A percentile compares a stretch with the other conserved stretches of the same genome.
phyloP scores from a whole-genome alignment of 2,888 invertebrate genomes.

The Sialis fuliginosa region DNA sequence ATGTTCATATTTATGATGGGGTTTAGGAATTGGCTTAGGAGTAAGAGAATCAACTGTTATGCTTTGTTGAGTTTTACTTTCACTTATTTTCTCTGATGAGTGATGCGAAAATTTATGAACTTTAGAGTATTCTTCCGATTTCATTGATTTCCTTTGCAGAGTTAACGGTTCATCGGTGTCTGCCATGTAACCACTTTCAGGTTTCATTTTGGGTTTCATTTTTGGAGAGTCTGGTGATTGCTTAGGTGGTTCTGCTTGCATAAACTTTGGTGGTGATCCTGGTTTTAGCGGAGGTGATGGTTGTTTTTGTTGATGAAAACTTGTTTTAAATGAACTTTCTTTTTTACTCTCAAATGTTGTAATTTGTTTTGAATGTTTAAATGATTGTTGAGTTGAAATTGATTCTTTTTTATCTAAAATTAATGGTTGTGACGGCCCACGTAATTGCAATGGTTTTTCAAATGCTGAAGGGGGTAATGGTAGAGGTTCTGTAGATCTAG shows the following conservation, averaged over 20 bases:
- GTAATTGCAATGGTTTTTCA: constrained; percentile 29
- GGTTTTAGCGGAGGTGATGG: constrained; percentile 22
- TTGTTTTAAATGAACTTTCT: constrained; percentile 4
- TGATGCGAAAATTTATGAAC: constrained; percentile 17
- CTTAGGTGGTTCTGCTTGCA: constrained; percentile 19
- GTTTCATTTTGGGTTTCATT: constrained; percentile 26
- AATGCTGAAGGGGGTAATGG: constrained; percentile 35
- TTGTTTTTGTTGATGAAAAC: constrained; percentile 12
- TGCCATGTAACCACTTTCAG: constrained; percentile 47
- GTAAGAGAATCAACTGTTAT: constrained; percentile 12
- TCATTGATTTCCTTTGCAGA: constrained; percentile 15
- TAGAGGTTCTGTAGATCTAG: constrained; percentile 35
- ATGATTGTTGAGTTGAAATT: constrained; percentile 15
- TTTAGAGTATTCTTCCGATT: constrained; percentile 16
- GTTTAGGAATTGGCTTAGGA: constrained; percentile 14
- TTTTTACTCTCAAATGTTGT: constrained; percentile 5
- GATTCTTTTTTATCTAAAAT: constrained; percentile 17
- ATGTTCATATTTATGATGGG: constrained; percentile 15
- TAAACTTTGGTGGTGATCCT: constrained; percentile 24
- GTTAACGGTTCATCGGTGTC: constrained; percentile 46
- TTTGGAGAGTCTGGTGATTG: constrained; percentile 31
- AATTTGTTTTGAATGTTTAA: constrained; percentile 17
- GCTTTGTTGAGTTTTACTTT: constrained; percentile 16
- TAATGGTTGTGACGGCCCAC: constrained; percentile 23
- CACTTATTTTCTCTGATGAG: constrained; percentile 15